Base-by-base conservation (phyloP, 2,113 vertebrate genomes). In the Delphinapterus leucas region DNA sequence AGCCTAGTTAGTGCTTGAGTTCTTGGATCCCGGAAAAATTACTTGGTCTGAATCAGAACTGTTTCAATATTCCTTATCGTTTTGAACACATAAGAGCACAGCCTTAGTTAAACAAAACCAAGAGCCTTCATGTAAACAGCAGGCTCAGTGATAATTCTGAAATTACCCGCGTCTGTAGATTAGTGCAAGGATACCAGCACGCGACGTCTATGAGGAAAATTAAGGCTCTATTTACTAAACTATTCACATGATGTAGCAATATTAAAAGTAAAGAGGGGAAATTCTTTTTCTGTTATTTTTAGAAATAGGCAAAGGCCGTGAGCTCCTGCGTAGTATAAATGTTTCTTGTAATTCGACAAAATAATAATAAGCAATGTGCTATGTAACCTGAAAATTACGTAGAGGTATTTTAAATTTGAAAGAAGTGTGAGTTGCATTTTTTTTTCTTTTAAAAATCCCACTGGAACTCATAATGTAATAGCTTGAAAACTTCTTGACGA, bases 281-380 rank as follows among this genome's bases (percentile, higher is more conserved):
- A 74, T 63, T 67, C 53, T 47, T 70, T 61, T 84, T 80, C 25
- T 41, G 18, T 70, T 89, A 60, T 76, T 98, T 97, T 98, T 94
- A 93, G 70, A 90, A 93, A 14, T 9, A 84, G 77, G 55, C 63
- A 47, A 68, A 90, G 67, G 88, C 80, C 65, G 6, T 33, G 53
- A 49, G 23, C 58, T 95, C 68, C 47, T 55, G 86, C 23, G 33
- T 38, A 41, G 55, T 55, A 53, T 41, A 92, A 94, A 85, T 76
- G 63, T 17, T 65, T 26, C 9, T 14, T 73, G 71, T 49, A 55
- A 77, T 47, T 84, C 76, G 80, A 81, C 53, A 80, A 44, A 93
- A 74, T 65, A 60, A 41, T 49, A 53, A 20, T 44, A 23, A 71
- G 12, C 8, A 2, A 28, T 18, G 84, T 31, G 79, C 47, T 47